These are phyloP conservation scores for Seira musarum DNA, from an alignment of 2,888 invertebrate genomes.

Conservation along the genomic window DNA sequence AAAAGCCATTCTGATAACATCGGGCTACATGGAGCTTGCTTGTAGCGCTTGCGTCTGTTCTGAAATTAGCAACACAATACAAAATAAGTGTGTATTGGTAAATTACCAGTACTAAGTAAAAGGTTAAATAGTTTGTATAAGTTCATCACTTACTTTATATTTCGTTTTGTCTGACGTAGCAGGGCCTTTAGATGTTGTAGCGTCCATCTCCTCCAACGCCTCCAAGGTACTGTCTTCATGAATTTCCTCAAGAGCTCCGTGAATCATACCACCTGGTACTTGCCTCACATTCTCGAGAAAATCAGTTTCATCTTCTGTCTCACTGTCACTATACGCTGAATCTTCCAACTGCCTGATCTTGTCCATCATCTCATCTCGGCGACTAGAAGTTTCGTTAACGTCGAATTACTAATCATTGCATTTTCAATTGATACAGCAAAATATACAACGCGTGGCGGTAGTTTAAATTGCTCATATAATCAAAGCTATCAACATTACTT, in stretches of 20 bases:
- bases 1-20: constrained; percentile 96
- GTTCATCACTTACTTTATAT: constrained; percentile 1
- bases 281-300: constrained; percentile 60
- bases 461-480: no score
- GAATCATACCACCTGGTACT: not conserved
- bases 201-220: constrained; percentile 64
- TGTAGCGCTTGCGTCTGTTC: constrained; percentile 13
- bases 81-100: no score
- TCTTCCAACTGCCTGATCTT: constrained; percentile 75
- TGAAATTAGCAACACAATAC: constrained; percentile 4
- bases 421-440: constrained; percentile 36
- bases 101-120: no score
- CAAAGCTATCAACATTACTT: not conserved
- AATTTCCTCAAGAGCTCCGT: constrained; percentile 28
- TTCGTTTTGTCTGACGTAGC: no score
- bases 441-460: no score
- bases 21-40: constrained; percentile 74
- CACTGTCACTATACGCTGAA: constrained; percentile 70
- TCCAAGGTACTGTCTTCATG: constrained; percentile 49
- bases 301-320: constrained; percentile 72
- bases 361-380: constrained; percentile 74
- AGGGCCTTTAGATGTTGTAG: constrained; percentile 2
- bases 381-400: constrained; percentile 74
- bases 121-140: not conserved
- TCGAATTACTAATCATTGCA: no score